phyloP scores from a whole-genome alignment of 2,888 invertebrate species.

The Caenorhabditis angaria region DNA sequence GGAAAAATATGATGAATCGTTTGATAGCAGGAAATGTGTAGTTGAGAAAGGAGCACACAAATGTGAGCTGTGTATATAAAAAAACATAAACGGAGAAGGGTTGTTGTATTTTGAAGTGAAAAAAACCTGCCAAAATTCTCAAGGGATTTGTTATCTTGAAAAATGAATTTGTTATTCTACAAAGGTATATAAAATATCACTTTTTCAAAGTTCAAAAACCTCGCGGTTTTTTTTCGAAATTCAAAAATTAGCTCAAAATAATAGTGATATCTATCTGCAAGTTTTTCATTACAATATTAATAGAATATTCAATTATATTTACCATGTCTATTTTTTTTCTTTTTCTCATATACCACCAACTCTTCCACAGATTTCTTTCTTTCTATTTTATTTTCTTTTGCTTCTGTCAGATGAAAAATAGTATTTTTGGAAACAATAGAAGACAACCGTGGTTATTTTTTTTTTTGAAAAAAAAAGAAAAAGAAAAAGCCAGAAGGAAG shows the following conservation, averaged over 20 bases:
- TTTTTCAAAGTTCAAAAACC: neutral
- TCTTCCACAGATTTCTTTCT: no score
- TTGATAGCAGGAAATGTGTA: constrained; percentile 4
- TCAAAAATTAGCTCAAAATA: neutral
- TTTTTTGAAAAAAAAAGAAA: neutral
- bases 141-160: neutral
- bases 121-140: neutral
- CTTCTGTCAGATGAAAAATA: no score
- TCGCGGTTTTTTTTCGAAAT: no score
- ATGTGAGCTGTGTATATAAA: no score
- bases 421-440: neutral
- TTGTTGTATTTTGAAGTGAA: neutral
- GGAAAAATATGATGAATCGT: constrained; percentile 2
- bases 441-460: neutral
- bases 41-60: no score
- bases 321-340: constrained; percentile 10
- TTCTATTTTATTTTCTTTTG: neutral
- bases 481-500: neutral
- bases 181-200: neutral
- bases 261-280: neutral
- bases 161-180: constrained; percentile 1
- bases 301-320: constrained; percentile 41
- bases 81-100: neutral
- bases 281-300: constrained; percentile 36
- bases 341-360: neutral